Conservation (phyloP, 2,888 invertebrate species). For the Acanthosepion pharaonis region DNA sequence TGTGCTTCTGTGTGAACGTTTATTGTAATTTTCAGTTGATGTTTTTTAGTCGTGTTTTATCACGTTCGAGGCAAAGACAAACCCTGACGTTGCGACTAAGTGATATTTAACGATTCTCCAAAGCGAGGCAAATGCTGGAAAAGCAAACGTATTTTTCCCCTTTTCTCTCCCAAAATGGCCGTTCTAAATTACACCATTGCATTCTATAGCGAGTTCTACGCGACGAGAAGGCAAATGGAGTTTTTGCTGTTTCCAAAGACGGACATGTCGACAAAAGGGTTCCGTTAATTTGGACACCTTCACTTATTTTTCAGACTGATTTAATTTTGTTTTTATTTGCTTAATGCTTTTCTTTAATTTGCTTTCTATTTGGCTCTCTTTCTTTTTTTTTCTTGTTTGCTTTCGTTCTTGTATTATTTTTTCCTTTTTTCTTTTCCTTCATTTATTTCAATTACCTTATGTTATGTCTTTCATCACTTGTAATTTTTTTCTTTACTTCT, state of each 20-base stretch:
- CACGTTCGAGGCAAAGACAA: neutral
- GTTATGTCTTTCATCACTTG: too few species aligned
- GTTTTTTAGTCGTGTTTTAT: neutral
- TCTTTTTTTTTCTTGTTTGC: too few species aligned
- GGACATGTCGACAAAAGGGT: neutral
- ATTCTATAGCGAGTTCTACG: neutral
- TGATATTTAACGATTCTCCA: neutral
- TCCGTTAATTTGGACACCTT: conserved; percentile 4
- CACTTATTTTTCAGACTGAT: neutral
- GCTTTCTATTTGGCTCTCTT: neutral
- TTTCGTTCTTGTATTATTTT: neutral
- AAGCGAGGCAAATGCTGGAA: neutral
- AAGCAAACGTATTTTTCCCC: neutral
- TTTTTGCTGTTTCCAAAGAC: neutral
- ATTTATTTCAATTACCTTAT: too few species aligned
- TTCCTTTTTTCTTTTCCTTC: neutral
- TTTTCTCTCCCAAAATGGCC: neutral
- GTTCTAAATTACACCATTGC: neutral
- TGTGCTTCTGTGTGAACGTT: neutral
- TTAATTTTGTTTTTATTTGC: neutral
- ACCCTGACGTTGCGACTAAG: neutral
- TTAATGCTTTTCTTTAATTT: neutral
- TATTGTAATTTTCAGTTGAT: neutral
- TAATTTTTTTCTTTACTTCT: too few species aligned
- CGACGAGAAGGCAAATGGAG: neutral